A percentile compares a stretch with the other conserved stretches of the same genome.
Evolutionary conservation across 2,888 invertebrate species (phyloP).

Genomic region (Aproaerema taeniolella): DNA sequence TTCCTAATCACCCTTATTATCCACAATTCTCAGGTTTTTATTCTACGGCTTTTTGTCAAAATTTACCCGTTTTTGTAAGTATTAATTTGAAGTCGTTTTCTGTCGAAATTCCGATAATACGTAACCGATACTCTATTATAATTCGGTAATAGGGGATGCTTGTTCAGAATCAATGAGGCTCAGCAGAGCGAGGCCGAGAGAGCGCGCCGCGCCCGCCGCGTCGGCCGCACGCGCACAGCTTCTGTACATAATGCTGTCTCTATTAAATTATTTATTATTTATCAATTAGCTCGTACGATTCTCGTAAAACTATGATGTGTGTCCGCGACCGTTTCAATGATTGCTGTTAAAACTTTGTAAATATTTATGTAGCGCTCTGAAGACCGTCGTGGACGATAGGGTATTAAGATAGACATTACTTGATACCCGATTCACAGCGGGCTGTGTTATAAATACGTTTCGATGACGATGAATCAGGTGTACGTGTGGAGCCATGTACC

Average conservation of each 20-base stretch:
- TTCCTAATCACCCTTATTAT: constrained; percentile 51
- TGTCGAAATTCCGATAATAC: constrained; percentile 25
- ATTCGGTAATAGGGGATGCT: constrained; percentile 42
- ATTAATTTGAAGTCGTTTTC: constrained; percentile 27
- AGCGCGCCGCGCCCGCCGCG: constrained; percentile 32
- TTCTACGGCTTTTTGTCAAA: constrained; percentile 32
- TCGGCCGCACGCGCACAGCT: constrained; percentile 55
- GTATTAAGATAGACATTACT: too few relatives aligned
- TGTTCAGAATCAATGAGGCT: constrained; percentile 44
- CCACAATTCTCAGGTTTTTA: constrained; percentile 36
- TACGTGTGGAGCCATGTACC: constrained; percentile 43
- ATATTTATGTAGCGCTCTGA: constrained; percentile 27
- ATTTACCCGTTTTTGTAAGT: constrained; percentile 31
- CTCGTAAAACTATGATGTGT: too few relatives aligned
- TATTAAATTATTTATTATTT: constrained; percentile 72
- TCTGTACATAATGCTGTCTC: constrained; percentile 70
- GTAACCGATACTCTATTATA: constrained; percentile 32
- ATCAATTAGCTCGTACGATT: constrained; percentile 51
- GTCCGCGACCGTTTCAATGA: too few relatives aligned
- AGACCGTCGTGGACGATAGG: constrained; percentile 22
- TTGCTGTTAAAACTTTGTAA: constrained; percentile 43
- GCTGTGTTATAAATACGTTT: constrained; percentile 30
- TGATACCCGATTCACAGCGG: constrained; percentile 22
- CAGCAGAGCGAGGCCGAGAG: not conserved
- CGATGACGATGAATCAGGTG: constrained; percentile 28